These are phyloP conservation scores for Diadumene lineata DNA, from an alignment of 92 coral and sea anemone genomes.

Conservation along the genomic window DNA sequence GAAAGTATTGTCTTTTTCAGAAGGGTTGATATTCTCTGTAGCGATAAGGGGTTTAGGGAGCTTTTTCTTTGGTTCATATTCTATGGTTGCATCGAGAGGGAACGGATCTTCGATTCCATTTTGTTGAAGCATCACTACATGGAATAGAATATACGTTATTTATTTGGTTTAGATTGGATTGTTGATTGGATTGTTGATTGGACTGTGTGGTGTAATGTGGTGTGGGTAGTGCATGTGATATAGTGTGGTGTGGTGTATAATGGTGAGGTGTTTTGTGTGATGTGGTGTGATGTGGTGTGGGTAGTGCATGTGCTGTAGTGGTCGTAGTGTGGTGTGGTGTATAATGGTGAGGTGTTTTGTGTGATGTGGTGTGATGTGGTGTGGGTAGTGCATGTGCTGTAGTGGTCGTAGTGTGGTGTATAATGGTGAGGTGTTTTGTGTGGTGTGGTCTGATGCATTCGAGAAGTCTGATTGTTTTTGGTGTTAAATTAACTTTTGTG, in stretches of 20 bases:
- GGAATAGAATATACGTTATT: neutral
- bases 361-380: neutral
- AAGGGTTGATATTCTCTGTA: slow-evolving; percentile 30
- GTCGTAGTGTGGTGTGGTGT: too few species aligned
- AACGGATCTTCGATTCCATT: slow-evolving; percentile 74
- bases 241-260: too few species aligned
- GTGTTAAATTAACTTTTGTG: too few species aligned
- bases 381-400: too few species aligned
- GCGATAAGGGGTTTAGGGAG: slow-evolving; percentile 61
- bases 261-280: too few species aligned
- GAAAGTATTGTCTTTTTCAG: slow-evolving; percentile 27
- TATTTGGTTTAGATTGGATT: neutral
- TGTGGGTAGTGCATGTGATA: neutral
- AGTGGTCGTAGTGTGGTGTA: too few species aligned
- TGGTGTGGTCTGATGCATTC: too few species aligned
- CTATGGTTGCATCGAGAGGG: slow-evolving; percentile 67
- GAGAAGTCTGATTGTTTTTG: too few species aligned
- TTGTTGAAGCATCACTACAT: slow-evolving; percentile 61
- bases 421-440: too few species aligned
- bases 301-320: too few species aligned
- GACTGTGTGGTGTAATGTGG: neutral
- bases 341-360: too few species aligned
- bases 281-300: too few species aligned
- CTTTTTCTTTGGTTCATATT: slow-evolving; percentile 35
- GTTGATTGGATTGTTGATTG: neutral